phyloP scores from a whole-genome alignment of 2,113 vertebrate genomes.

The Pungitius pungitius region DNA sequence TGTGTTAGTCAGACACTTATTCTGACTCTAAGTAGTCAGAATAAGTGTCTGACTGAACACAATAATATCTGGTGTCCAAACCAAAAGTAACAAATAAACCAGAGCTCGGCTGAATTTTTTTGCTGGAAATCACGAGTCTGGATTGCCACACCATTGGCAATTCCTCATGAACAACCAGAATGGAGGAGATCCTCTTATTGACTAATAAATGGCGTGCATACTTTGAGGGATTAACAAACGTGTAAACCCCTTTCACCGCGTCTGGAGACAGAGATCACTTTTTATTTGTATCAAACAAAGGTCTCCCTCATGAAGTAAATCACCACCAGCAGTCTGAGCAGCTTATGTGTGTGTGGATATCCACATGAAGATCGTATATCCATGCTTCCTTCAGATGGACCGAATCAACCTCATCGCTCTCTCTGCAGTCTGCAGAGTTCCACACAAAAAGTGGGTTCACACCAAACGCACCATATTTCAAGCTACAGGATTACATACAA shows the following conservation, averaged over 20 bases:
- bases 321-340: not conserved
- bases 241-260: not conserved
- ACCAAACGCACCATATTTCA: no score
- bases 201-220: not conserved
- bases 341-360: not conserved
- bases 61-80: not conserved
- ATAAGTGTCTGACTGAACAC: no score
- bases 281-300: not conserved
- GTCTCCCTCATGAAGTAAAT: not conserved
- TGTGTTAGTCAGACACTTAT: no score
- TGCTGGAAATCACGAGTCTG: not conserved
- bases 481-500: no score
- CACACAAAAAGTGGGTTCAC: no score
- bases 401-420: no score
- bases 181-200: not conserved
- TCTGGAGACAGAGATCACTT: constrained; percentile 12
- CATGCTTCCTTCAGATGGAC: no score
- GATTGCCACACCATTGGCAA: not conserved
- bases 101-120: not conserved
- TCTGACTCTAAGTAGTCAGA: no score
- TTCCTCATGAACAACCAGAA: not conserved
- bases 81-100: not conserved
- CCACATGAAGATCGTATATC: no score
- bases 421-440: no score
- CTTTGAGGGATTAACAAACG: constrained; percentile 13